Evolutionary conservation across 2,113 vertebrate species (phyloP).

Genomic region (Centrocercus urophasianus): DNA sequence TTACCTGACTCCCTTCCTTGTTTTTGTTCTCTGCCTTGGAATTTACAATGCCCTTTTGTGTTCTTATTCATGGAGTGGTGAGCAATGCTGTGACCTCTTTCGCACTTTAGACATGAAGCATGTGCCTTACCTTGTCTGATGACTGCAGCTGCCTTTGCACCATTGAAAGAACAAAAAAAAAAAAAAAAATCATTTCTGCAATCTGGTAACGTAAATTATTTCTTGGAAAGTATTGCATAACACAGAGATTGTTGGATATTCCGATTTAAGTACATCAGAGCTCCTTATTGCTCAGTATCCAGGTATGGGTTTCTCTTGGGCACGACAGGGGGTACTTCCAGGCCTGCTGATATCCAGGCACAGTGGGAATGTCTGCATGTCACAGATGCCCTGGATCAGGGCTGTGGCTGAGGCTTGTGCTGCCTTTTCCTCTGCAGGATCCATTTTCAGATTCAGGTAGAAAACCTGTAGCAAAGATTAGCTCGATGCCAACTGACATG

Average conservation of each 20-base stretch:
- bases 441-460: slow-evolving; percentile 38
- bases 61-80: slow-evolving; percentile 50
- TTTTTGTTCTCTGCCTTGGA: slow-evolving; percentile 62
- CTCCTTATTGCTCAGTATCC: background rate
- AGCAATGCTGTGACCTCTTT: slow-evolving; percentile 64
- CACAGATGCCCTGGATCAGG: background rate
- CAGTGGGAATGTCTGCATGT: background rate
- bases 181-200: background rate
- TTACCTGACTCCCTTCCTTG: slow-evolving; percentile 59
- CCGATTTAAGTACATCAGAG: background rate
- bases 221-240: slow-evolving; percentile 42
- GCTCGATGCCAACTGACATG: background rate
- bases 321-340: background rate
- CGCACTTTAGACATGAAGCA: slow-evolving; percentile 35
- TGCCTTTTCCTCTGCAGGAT: background rate
- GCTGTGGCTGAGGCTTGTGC: background rate
- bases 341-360: background rate
- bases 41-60: slow-evolving; percentile 69
- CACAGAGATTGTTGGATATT: background rate
- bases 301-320: background rate
- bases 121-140: slow-evolving; percentile 44
- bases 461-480: slow-evolving; percentile 26
- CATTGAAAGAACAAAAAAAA: background rate
- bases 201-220: slow-evolving; percentile 14
- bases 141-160: background rate